phyloP scores from a whole-genome alignment of 2,113 vertebrate genomes.

The Turnix velox region DNA sequence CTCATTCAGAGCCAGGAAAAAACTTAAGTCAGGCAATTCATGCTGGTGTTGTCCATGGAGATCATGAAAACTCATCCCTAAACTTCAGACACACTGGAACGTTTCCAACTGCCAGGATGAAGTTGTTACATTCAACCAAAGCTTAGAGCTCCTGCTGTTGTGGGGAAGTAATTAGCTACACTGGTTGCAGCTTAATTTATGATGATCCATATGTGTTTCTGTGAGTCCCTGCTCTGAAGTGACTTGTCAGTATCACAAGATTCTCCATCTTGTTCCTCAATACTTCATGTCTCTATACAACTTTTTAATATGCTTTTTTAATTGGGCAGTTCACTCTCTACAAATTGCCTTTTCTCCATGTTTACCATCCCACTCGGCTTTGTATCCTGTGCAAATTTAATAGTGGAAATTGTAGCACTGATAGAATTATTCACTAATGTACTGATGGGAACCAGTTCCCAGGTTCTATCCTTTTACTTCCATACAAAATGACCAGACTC shows the following conservation, averaged over 20 bases:
- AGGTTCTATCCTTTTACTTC: neutral
- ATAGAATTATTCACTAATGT: neutral
- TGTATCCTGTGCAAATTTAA: neutral
- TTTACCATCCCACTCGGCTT: neutral
- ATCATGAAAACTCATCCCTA: neutral
- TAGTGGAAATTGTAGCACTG: neutral
- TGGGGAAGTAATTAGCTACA: neutral
- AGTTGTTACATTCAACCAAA: neutral
- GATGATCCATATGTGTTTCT: neutral
- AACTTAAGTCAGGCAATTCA: neutral
- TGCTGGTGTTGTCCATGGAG: neutral
- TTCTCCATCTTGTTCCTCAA: neutral
- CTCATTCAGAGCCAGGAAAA: neutral
- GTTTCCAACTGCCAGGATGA: neutral
- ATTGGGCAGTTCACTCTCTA: neutral
- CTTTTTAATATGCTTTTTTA: neutral
- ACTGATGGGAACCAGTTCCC: neutral
- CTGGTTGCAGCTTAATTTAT: neutral
- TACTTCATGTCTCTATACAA: neutral
- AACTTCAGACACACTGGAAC: neutral
- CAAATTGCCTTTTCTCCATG: neutral
- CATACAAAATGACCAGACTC: neutral
- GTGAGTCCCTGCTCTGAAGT: neutral
- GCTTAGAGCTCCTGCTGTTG: neutral
- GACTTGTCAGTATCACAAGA: neutral